Conservation (phyloP, 2,888 invertebrate species). For the Actias luna region DNA sequence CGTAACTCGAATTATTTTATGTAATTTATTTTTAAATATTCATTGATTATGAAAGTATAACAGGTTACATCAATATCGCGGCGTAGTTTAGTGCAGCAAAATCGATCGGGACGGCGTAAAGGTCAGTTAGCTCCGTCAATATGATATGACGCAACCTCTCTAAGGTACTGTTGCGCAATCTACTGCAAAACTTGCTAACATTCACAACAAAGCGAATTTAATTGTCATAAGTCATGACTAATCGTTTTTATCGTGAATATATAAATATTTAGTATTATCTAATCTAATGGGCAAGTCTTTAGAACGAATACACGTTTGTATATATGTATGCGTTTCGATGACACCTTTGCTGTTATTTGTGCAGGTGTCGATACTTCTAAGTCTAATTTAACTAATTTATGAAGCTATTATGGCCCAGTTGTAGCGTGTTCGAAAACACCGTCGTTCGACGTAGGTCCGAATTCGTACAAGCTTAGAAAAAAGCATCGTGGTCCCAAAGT, state of each 20-base stretch:
- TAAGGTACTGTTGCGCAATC: constrained; percentile 68
- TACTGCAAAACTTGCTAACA: constrained; percentile 41
- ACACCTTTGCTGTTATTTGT: neutral
- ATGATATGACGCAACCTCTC: constrained; percentile 64
- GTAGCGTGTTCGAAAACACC: too few relatives aligned
- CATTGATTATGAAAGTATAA: too few relatives aligned
- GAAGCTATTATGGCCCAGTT: too few relatives aligned
- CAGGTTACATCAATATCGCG: too few relatives aligned
- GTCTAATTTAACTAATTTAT: too few relatives aligned
- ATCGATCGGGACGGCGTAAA: constrained; percentile 68
- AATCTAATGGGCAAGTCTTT: neutral
- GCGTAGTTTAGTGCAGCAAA: constrained; percentile 39
- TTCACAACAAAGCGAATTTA: constrained; percentile 11
- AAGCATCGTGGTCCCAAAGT: too few relatives aligned
- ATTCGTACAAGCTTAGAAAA: too few relatives aligned
- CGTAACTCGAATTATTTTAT: neutral
- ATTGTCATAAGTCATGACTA: constrained; percentile 3
- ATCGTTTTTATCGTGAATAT: constrained; percentile 3
- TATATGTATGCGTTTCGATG: neutral
- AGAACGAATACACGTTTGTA: neutral
- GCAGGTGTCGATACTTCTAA: too few relatives aligned
- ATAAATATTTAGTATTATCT: neutral
- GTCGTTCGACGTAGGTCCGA: too few relatives aligned
- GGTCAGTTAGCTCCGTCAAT: constrained; percentile 63
- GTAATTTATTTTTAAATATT: too few relatives aligned